Base-by-base conservation (phyloP, 2,113 vertebrate species). In the Hoplias malabaricus region DNA sequence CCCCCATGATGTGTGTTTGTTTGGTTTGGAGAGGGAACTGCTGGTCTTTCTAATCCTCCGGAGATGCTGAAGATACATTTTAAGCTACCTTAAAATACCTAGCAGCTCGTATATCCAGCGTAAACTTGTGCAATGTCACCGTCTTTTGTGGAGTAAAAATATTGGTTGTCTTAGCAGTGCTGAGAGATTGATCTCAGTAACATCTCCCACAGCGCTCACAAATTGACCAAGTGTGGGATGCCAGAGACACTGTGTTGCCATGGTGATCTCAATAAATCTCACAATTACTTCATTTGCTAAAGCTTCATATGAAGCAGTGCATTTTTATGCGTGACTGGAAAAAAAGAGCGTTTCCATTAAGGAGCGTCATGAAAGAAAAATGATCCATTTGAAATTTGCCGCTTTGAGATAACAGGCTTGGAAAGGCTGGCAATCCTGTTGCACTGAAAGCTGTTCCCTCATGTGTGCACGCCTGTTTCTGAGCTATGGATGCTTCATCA, bases 261-360 rank as follows among this genome's bases (percentile, higher is more conserved):
- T 80, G 71, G 75, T 21, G 67, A 82, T 80, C 42, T 59, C 27
- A 42, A 63, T 75, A 43, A 78, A 75, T 75, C 25, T 19, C 61
- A 38, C 57, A 4, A 40, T 69, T 69, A 59, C 27, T 67, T 42
- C 27, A 33, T 78, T 43, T 70, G 42, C 53, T 72, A 2, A 75
- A 43, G 46, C 48, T 34, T 23, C 27, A 14, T 61, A 43, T 54
- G 34, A 59, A 63, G 66, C 36, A 34, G 7, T 42, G 59, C 23
- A 16, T 34, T 50, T 21, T 56, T 33, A 40, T 67, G 34, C 31
- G 4, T 40, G 69, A n/a, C 27, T 65, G 34, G 43, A 34, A 67
- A 73, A 16, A 21, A 62, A 62, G 42, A 69, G 65, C 12, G 40
- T 23, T 69, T 73, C 50, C 50, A 81, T 77, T 81, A 72, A 53